Base-by-base conservation (phyloP, 1,140 invertebrate genomes). In the Drosophila ananassae region DNA sequence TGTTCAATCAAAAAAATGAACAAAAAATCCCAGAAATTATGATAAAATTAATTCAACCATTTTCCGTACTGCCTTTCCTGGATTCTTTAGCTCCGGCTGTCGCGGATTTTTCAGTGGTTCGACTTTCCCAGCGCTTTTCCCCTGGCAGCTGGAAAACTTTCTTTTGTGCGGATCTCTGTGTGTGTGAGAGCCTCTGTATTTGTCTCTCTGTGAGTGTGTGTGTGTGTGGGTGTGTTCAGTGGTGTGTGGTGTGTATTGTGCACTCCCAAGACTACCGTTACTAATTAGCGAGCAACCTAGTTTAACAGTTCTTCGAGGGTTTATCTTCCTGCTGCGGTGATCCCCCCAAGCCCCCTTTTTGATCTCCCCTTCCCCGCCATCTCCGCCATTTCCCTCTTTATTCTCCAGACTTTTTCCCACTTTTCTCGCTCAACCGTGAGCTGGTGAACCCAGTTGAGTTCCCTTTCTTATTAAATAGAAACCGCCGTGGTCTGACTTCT, bases 231-330 rank as follows among this genome's bases (percentile, higher is more conserved):
- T 58, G 50, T 46, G 48, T 48, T 21, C 21, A 39, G 41, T 62
- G 39, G 71, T 63, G 58, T 72, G 50, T 69, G 64, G 48, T 76
- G 76, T 73, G 73, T 62, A 79, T 77, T 84, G 80, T 73, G 63
- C 67, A 57, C 63, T 85, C 82, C 82, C 82, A 64, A 64, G 82
- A 85, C 78, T 72, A 75, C 61, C 78, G 74, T 87, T 54, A 85
- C 82, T 85, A 85, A 85, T 85, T 85, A 85, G 82, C 66, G 82
- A 47, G 83, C 78, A 87, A 85, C 82, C 82, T 81, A 85, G 82
- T 85, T 85, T 82, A 87, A 82, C 82, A 85, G 82, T 87, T 87
- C 82, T 78, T 82, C 61, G 74, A 75, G 64, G 34, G 46, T 77
- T 71, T 85, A 73, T 69, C 60, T 60, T 68, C 63, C 71, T 52